Conservation (phyloP, 2,113 vertebrate genomes). For the Anhinga rufa region DNA sequence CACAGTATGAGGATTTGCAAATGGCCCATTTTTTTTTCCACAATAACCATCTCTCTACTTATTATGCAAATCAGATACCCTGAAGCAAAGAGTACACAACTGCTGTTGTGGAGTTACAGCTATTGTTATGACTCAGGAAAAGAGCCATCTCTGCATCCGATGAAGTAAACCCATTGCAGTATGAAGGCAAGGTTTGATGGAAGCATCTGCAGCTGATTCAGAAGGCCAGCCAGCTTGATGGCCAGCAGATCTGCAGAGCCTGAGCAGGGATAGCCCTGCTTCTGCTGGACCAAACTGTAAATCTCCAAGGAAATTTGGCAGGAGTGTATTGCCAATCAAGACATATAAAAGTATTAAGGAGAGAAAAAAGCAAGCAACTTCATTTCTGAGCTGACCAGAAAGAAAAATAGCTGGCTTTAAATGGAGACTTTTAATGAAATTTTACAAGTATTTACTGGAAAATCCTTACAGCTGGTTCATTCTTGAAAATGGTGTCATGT, state of each 20-base stretch:
- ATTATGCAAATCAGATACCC: not conserved
- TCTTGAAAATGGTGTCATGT: not conserved
- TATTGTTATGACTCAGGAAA: not conserved
- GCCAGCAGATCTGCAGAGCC: not conserved
- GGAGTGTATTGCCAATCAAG: not conserved
- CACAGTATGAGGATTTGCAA: not conserved
- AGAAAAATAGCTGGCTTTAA: slow-evolving; percentile 32
- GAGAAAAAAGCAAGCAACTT: not conserved
- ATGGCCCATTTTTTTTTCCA: not conserved
- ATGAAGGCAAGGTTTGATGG: not conserved
- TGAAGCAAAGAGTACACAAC: not conserved
- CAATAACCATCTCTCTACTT: not conserved
- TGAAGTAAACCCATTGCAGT: not conserved
- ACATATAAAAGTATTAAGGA: not conserved
- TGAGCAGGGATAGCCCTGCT: not conserved
- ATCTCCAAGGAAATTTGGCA: not conserved
- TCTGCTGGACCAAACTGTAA: not conserved
- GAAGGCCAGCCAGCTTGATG: not conserved
- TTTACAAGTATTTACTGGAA: slow-evolving; percentile 22
- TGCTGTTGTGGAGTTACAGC: not conserved
- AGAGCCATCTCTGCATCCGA: not conserved
- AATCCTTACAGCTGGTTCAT: not conserved
- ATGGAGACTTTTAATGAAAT: slow-evolving; percentile 41
- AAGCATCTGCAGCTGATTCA: not conserved
- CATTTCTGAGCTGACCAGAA: slow-evolving; percentile 45